Conservation (phyloP, 2,797 vertebrate species). For the Clarias laeviceps region DNA sequence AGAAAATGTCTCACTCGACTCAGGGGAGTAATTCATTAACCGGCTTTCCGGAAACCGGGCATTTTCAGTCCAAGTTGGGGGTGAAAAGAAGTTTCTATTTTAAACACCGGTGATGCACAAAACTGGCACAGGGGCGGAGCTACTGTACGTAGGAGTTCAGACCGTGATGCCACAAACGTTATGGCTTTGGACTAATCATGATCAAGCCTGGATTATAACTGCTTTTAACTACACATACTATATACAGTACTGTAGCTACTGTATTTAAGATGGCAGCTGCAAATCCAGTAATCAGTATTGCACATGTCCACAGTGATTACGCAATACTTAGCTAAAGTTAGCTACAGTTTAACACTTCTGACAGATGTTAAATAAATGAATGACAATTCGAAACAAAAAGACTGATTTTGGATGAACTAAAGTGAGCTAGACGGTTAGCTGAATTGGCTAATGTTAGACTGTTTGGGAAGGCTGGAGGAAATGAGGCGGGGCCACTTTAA, state of each 20-base stretch:
- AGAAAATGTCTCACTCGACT: constrained; percentile 14
- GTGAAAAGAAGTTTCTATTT: not conserved
- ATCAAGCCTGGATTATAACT: no score
- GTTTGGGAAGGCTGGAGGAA: not conserved
- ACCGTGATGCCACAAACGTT: not conserved
- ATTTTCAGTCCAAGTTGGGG: not conserved
- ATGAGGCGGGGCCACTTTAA: not conserved
- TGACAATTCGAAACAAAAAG: not conserved
- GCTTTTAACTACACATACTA: no score
- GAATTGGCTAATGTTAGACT: not conserved
- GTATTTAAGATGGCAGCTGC: not conserved
- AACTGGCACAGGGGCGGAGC: not conserved
- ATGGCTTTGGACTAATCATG: not conserved
- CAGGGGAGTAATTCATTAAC: constrained; percentile 28
- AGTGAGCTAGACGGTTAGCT: not conserved
- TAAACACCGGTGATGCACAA: not conserved
- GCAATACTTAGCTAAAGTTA: not conserved
- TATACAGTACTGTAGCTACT: no score
- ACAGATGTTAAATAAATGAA: not conserved
- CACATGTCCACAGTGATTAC: no score
- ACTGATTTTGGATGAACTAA: not conserved
- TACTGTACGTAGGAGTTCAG: not conserved
- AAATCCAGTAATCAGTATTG: not conserved
- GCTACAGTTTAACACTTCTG: not conserved
- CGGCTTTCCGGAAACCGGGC: constrained; percentile 6